Conservation (phyloP, 1,140 invertebrate species). For the Macrostomum lignano region DNA sequence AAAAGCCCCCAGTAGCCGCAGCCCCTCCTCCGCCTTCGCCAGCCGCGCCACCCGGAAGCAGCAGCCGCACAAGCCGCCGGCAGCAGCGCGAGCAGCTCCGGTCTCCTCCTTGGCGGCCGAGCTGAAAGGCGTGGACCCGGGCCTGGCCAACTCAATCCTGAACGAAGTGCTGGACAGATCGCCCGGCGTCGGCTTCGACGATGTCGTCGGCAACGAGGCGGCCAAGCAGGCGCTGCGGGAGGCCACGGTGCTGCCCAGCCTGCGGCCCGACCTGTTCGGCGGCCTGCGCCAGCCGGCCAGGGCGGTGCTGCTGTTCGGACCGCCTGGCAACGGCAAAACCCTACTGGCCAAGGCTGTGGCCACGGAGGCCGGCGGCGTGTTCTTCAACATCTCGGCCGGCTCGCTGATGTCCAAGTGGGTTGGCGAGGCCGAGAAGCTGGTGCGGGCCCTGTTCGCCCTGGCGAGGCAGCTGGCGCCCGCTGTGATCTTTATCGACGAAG, state of each 20-base stretch:
- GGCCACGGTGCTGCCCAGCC: constrained; percentile 23
- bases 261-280: constrained; percentile 33
- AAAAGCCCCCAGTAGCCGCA: too few relatives aligned
- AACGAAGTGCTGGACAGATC: too few relatives aligned
- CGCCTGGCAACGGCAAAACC: constrained; percentile 34
- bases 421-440: constrained; percentile 3
- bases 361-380: constrained; percentile 1
- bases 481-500: constrained; percentile 8
- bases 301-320: constrained; percentile 30
- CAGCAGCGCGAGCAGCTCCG: too few relatives aligned
- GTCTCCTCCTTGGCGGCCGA: too few relatives aligned
- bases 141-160: too few relatives aligned
- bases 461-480: neutral
- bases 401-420: constrained; percentile 39
- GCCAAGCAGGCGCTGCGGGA: constrained; percentile 26
- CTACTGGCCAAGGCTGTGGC: constrained; percentile 14
- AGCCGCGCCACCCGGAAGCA: too few relatives aligned
- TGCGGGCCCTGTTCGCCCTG: neutral
- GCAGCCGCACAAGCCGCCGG: too few relatives aligned
- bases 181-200: too few relatives aligned
- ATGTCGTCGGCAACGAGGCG: constrained; percentile 20
- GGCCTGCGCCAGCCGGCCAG: constrained; percentile 30
- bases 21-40: too few relatives aligned
- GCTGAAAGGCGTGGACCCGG: too few relatives aligned
- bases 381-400: constrained; percentile 4